Evolutionary conservation across 92 coral and sea anemone species (phyloP).

Genomic region (Zoanthus sociatus): DNA sequence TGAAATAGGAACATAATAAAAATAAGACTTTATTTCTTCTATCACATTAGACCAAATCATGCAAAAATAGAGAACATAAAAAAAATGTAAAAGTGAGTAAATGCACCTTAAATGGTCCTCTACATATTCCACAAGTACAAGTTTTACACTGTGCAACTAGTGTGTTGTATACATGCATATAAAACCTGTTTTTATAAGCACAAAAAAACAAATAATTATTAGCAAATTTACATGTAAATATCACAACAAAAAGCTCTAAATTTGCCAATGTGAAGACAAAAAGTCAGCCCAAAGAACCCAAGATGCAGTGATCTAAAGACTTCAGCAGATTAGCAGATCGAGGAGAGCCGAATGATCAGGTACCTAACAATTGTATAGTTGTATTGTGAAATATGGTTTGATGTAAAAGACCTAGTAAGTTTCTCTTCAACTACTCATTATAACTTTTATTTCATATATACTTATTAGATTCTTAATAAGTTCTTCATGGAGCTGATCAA

Average conservation of each 20-base stretch:
- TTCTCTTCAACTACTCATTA: neutral
- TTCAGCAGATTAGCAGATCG: slow-evolving; percentile 16
- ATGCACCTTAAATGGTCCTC: neutral
- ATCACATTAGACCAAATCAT: neutral
- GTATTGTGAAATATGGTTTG: neutral
- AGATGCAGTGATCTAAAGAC: neutral
- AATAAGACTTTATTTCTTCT: too few relatives aligned
- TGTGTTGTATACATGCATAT: neutral
- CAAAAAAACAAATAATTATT: neutral
- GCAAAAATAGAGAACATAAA: too few relatives aligned
- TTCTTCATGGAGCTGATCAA: slow-evolving; percentile 1
- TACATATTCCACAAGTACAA: neutral
- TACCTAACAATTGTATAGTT: neutral
- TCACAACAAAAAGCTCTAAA: neutral
- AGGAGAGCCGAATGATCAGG: slow-evolving; percentile 29
- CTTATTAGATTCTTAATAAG: neutral
- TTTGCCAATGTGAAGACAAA: neutral
- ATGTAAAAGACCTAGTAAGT: neutral
- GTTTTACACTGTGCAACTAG: neutral
- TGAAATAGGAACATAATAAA: too few relatives aligned
- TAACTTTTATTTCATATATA: too few relatives aligned
- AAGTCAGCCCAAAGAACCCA: neutral
- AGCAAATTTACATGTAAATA: neutral
- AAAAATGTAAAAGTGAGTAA: neutral
- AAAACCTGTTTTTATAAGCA: neutral